phyloP scores from a whole-genome alignment of 2,888 invertebrate species.

The Drosophila demipolita region DNA sequence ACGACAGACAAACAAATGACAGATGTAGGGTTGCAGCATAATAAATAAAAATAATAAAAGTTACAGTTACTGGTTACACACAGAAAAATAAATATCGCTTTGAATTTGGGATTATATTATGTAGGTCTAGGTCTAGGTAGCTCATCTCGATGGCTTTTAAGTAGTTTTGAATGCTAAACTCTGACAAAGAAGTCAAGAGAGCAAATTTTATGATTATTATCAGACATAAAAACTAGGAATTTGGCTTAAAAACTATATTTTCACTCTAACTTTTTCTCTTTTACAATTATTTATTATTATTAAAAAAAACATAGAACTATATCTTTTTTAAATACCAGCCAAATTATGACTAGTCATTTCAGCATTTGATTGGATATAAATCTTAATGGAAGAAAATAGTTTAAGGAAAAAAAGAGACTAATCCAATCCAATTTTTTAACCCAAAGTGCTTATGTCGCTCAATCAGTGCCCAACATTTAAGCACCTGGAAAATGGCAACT shows the following conservation, averaged over 20 bases:
- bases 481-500: conserved; percentile 58
- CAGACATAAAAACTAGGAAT: background rate
- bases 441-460: conserved; percentile 68
- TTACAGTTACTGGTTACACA: conserved; percentile 1
- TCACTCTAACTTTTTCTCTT: background rate
- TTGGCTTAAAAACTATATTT: background rate
- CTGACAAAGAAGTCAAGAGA: background rate
- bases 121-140: background rate
- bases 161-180: background rate
- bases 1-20: conserved; percentile 19
- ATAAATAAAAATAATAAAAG: conserved; percentile 22
- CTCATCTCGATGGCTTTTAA: background rate
- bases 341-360: background rate
- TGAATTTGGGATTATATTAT: background rate
- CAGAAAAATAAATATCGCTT: background rate
- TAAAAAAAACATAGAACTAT: background rate
- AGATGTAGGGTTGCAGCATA: conserved; percentile 2
- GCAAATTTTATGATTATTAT: background rate
- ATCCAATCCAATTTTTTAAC: conserved; percentile 36
- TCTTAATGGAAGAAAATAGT: conserved; percentile 30
- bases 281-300: background rate
- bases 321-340: background rate
- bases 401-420: conserved; percentile 16
- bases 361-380: background rate
- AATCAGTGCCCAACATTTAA: conserved; percentile 70